Base-by-base conservation (phyloP, 2,113 vertebrate species). In the Beaufortia kweichowensis region DNA sequence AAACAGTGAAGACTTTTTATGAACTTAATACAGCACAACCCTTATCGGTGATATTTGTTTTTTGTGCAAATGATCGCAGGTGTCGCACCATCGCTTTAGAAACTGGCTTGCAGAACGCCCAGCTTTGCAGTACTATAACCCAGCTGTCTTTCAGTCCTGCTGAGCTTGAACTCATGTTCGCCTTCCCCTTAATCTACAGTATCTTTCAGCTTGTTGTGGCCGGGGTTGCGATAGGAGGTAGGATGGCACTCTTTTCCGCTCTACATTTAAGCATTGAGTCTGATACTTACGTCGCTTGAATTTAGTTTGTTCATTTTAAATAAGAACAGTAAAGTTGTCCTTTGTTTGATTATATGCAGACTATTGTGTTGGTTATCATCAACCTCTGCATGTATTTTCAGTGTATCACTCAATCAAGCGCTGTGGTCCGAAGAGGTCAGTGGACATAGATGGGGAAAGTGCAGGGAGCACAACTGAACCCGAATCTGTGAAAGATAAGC, bases 121-220 rank as follows among this genome's bases (percentile, higher is more conserved):
- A 99, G 88, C 86, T 99, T 1, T 98, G 96, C 87, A 94, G 96
- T 71, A 97, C 97, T 2, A 93, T 99, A 5, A 88, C 96, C 29
- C 97, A 98, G 82, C 91, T 99, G 39, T 98, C 97, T 60, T 98
- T 99, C 86, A 87, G 5, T 7, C 71, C 86, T 0, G 90, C 90
- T 1, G 93, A 99, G 1, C 89, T 98, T 63, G 92, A 92, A 26
- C 0, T 90, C 39, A 94, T 98, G 90, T 98, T 99, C 79, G 91
- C 94, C 4, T 98, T 99, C 87, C 97, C 97, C 0, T 94, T 99
- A 75, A 91, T 99, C 90, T 99, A 98, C 88, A 98, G 93, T 81
- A 92, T 98, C 84, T 98, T 98, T 88, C 97, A 99, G 88, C 43
- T 98, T 0, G 1, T 33, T 0, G 86, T 93, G 24, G 94, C 92